phyloP scores from a whole-genome alignment of 2,797 vertebrate genomes.

The Carcharodon carcharias region DNA sequence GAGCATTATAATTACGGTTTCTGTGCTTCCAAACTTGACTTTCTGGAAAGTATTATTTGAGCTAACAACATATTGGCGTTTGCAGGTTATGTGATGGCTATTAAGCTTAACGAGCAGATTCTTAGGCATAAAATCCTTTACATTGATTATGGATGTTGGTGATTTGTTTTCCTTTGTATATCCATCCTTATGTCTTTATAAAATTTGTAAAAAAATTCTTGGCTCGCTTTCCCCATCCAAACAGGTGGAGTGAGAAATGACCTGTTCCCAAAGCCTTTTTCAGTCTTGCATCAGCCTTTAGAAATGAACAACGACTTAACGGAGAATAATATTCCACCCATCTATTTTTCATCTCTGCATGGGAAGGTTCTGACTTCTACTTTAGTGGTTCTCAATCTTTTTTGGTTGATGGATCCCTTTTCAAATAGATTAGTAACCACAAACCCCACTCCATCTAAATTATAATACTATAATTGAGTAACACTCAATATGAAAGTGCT shows the following conservation, averaged over 20 bases:
- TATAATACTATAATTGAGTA: too few species aligned
- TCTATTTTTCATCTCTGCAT: neutral
- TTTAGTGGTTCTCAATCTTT: too few species aligned
- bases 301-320: neutral
- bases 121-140: neutral
- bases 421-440: too few species aligned
- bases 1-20: neutral
- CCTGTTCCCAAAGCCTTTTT: neutral
- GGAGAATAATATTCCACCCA: neutral
- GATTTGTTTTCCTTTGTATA: neutral
- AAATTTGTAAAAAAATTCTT: neutral
- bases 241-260: neutral
- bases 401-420: too few species aligned
- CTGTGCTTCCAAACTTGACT: neutral
- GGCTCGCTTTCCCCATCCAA: neutral
- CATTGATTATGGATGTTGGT: neutral
- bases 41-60: neutral
- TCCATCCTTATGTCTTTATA: neutral
- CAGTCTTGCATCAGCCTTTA: neutral
- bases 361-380: neutral
- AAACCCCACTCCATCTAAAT: too few species aligned
- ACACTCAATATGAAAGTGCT: too few species aligned
- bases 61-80: neutral
- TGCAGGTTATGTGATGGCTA: neutral
- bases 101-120: neutral